Percentiles rank a stretch among this genome's conserved stretches.
phyloP scores from a whole-genome alignment of 2,113 vertebrate genomes.

The Coryphaenoides rupestris region DNA sequence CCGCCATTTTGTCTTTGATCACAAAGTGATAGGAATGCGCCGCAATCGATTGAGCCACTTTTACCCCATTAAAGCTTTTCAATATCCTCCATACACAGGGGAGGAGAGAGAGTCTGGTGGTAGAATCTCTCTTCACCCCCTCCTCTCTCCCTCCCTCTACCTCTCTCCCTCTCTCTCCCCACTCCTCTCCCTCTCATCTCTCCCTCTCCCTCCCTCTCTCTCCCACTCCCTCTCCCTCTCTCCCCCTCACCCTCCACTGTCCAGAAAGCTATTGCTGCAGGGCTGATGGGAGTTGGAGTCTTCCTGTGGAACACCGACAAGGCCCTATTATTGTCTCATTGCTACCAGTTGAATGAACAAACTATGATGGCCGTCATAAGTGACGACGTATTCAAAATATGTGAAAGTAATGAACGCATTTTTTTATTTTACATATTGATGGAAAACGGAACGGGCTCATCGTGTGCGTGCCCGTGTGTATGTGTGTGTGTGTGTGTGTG shows the following conservation, averaged over 20 bases:
- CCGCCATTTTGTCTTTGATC: slow-evolving; percentile 41
- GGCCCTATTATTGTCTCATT: background rate
- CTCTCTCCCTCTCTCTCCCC: too few species aligned
- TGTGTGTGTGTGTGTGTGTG: background rate
- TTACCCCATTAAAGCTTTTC: slow-evolving; percentile 48
- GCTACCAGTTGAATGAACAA: background rate
- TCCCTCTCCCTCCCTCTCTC: too few species aligned
- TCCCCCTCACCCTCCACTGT: background rate
- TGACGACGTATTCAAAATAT: too few species aligned
- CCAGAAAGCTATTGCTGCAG: slow-evolving; percentile 6
- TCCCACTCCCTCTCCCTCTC: slow-evolving; percentile 8
- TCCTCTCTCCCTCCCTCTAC: too few species aligned
- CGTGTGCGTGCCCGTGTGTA: too few species aligned
- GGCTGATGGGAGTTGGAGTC: background rate
- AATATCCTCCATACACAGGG: slow-evolving; percentile 22
- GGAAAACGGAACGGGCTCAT: too few species aligned
- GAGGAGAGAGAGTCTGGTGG: background rate
- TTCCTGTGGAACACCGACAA: background rate
- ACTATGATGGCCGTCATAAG: too few species aligned
- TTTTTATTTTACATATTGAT: too few species aligned
- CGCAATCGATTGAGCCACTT: slow-evolving; percentile 44
- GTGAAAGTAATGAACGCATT: too few species aligned
- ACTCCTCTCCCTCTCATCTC: too few species aligned
- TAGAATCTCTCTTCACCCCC: background rate
- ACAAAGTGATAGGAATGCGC: slow-evolving; percentile 32